Evolutionary conservation across 2,113 vertebrate species (phyloP).

Genomic region (Prunella fulvescens): DNA sequence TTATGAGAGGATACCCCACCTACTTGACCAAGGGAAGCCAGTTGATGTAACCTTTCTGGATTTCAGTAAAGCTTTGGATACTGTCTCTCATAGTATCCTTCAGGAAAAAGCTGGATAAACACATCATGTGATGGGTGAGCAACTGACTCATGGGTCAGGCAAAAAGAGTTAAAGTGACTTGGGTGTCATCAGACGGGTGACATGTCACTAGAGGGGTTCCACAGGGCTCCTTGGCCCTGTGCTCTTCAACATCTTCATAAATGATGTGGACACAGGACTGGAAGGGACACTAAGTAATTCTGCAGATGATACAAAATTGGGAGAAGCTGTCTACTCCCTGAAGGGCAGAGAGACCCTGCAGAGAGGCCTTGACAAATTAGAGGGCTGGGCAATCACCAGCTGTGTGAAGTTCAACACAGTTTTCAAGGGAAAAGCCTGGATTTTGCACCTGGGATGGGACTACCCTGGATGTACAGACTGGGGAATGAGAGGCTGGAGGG

Average conservation of each 20-base stretch:
- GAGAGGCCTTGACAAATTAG: neutral
- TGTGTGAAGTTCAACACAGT: neutral
- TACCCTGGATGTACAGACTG: neutral
- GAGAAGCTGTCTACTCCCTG: neutral
- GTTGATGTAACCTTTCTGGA: neutral
- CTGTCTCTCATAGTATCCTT: neutral
- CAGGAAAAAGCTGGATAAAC: neutral
- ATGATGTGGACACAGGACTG: neutral
- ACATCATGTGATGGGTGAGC: neutral
- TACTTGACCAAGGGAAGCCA: neutral
- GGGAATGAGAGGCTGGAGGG: rapidly evolving
- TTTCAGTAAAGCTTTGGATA: neutral
- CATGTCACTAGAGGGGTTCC: neutral
- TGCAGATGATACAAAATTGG: neutral
- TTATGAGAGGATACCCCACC: neutral
- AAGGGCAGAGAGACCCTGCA: neutral
- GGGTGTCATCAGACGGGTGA: neutral
- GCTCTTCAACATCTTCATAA: neutral
- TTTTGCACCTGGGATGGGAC: neutral
- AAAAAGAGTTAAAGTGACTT: neutral
- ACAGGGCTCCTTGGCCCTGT: rapidly evolving
- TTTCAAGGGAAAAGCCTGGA: neutral
- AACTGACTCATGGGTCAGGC: neutral
- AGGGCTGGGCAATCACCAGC: neutral
- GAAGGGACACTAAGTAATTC: neutral